Base-by-base conservation (phyloP, 2,888 invertebrate species). In the Baccha elongata region DNA sequence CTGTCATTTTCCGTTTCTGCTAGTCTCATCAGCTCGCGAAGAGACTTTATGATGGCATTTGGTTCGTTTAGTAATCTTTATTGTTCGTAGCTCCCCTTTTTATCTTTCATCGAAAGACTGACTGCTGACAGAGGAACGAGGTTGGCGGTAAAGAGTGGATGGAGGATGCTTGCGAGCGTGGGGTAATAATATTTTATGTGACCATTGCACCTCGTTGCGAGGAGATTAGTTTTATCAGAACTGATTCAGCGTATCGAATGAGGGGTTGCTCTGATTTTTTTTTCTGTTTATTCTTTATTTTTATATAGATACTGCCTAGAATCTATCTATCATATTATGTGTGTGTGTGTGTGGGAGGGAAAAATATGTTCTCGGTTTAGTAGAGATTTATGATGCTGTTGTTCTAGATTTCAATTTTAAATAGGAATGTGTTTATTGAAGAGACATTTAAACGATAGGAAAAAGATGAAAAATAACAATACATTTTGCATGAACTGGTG, bases 21-120 rank as follows among this genome's bases (percentile, higher is more conserved):
- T 6, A 8, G 26, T 17, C 29, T 29, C 35, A 23, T 55, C 11
- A 58, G 23, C 29, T 60, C 44, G 37, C 26, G 53, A 60, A 60
- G 48, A 58, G 68, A 75, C 48, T 81, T 81, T 78, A 78, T 68
- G 67, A 73, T 73, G 78, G 68, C 67, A 64, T 78, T 83, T 78
- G 67, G 64, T 83, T 78, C 83, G 72, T 78, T 78, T 83, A 72
- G 83, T 78, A 83, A 83, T 83, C 83, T 83, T 83, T 78, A 83
- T 83, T 72, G 78, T 78, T 68, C 29, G 35, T 32, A 67, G 68
- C 76, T 60, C 76, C 68, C 62, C 46, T n/a, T 71, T 60, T 35
- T 55, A 42, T 44, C 68, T 67, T 71, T 65, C 65, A 65, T 44
- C 42, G 32, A 35, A 71, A 46, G 55, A 72, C 40, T 26, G 7